Evolutionary conservation across 2,888 invertebrate species (phyloP), one percentile per base, ranked within the genome.

Genomic region (Stratiomys singularior): DNA sequence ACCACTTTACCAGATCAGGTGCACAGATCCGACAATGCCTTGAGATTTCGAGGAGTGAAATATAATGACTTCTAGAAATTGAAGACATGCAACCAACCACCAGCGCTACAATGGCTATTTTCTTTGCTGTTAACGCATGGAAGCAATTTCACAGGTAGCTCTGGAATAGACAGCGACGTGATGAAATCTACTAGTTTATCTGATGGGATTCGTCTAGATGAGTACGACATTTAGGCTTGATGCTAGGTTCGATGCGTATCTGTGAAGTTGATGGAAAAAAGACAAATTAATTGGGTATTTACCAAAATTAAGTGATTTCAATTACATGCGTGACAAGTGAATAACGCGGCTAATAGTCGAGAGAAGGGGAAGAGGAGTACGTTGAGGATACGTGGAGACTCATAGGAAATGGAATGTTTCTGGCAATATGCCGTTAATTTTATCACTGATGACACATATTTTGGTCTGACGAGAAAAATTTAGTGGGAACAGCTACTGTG

Each of bases 1-100:
- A 69, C 69, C 69, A 69, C 25, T 69, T 69, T 69, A 69, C 21
- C 69, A 69, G 69, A 69, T 69, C 69, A 69, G 69, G 69, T 69
- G 69, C 69, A 69, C 69, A 47, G 69, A 69, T 47, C 69, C 46
- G 69, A 69, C 69, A 69, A 25, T 30, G 46, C 25, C 69, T 69
- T 46, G 46, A 47, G 46, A 69, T 69, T 46, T 9, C 47, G 69
- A 46, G 46, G 13, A 47, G 47, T 44, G 44, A 3, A 69, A 25
- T 69, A 69, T 69, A 69, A 69, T 69, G 69, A 69, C 69, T 69
- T 18, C 69, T 25, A 25, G 27, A 69, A 69, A 69, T 69, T 67
- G 25, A 69, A 69, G 69, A 47, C 69, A 69, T 69, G 46, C 46
- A 47, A 69, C 69, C 1, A 47, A 25, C 47, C 69, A 66, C 66